A percentile compares a stretch with the other conserved stretches of the same genome.
These are phyloP conservation scores for Pipra filicauda DNA, from an alignment of 2,113 vertebrate species.

Conservation along the genomic window DNA sequence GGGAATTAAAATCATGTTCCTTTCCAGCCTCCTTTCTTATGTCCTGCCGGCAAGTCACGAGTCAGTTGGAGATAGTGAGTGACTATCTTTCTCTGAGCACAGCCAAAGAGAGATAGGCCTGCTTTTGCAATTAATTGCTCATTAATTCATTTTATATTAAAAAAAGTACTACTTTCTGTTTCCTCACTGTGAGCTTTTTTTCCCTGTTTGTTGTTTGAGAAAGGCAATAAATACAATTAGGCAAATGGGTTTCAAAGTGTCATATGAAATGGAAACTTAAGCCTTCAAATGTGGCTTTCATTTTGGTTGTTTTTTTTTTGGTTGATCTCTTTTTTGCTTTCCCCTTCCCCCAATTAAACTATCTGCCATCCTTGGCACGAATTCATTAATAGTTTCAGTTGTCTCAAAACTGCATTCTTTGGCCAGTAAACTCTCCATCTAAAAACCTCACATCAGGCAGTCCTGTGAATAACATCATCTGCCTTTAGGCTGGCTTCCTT, in stretches of 20 bases:
- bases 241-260: constrained; percentile 21
- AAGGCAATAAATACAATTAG: neutral
- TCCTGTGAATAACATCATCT: neutral
- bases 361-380: neutral
- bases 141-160: constrained; percentile 42
- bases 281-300: constrained; percentile 26
- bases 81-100: neutral
- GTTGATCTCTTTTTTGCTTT: neutral
- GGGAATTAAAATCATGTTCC: neutral
- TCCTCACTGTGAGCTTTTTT: neutral
- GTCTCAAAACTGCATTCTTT: neutral
- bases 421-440: neutral
- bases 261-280: constrained; percentile 8
- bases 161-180: neutral
- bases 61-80: neutral
- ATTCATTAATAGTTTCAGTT: neutral
- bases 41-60: neutral
- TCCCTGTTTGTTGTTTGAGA: neutral
- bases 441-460: neutral
- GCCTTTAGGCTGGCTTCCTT: neutral
- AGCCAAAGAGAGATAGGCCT: neutral
- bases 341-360: neutral
- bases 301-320: neutral
- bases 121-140: constrained; percentile 9
- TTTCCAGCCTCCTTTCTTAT: neutral